Evolutionary conservation across 2,113 vertebrate genomes (phyloP), one percentile per base, ranked within the genome.

Genomic region (Chionis minor): DNA sequence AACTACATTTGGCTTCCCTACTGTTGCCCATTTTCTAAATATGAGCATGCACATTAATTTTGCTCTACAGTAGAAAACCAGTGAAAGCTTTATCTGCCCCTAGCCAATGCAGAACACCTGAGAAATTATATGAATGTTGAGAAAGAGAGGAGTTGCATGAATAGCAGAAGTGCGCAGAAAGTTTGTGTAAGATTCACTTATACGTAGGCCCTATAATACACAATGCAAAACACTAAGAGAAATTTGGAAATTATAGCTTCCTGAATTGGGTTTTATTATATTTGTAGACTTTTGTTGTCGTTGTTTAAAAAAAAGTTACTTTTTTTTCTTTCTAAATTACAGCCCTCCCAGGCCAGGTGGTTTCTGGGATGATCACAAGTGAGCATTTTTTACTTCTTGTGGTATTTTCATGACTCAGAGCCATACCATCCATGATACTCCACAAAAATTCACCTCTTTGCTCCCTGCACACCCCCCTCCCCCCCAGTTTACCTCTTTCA

Each of bases 401-500:
- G 62, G 7, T 30, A 35, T 58, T 85, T 73, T 84, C 9, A 59
- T 42, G 22, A 71, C n/a, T 94, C 26, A 18, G 30, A 91, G 35
- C 16, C 22, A 15, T 2, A 2, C 20, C 23, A 75, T 12, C 15
- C 62, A 42, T 4, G 3, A 69, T 1, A 47, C 8, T 52, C 6
- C 10, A 49, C 61, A 30, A 54, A 81, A 80, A 85, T 21, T 33
- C n/a, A 82, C 27, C 26, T 62, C n/a, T 10, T 40, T 55, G 38
- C 32, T 87, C n/a, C 54, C 28, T 51, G 14, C 28, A 69, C 10
- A 42, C 9, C 40, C 63, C 2, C 32, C n/a, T n/a, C n/a, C n/a
- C 9, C 40, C 63, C 2, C 32, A 33, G n/a, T 94, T 98, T 98
- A 99, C 99, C 99, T 99, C 99, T 92, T 98, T 98, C 51, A 99